Base-by-base conservation (phyloP, 2,888 invertebrate genomes). In the Rotaria macrura region DNA sequence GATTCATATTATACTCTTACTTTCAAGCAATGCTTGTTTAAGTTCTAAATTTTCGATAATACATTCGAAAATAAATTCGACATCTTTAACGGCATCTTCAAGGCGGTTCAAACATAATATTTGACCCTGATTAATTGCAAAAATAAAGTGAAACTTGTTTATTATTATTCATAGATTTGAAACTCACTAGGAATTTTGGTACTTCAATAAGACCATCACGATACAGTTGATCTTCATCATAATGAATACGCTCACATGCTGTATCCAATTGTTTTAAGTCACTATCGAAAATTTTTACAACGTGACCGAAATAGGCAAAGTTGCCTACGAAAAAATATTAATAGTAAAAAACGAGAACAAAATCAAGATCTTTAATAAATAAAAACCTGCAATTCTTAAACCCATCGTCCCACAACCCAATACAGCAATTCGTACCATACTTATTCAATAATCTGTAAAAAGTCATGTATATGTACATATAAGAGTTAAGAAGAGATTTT, bases 361-460 rank as follows among this genome's bases (percentile, higher is more conserved):
- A 84, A 65, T n/a, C n/a, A 40, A 57, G 74, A 55, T 29, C n/a
- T n/a, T n/a, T 38, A 29, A 34, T 55, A 85, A 83, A 17, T 17
- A 14, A 17, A 85, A 88, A 90, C 91, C 91, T 88, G 91, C 91
- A 87, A 91, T 91, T 88, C 91, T 91, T 20, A 90, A 88, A 17
- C 92, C 92, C 87, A 92, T 88, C 20, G 89, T 87, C n/a, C 92
- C 92, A 87, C 90, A 90, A 55, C 92, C 92, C 79, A 92, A 88
- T 6, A 92, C 89, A 54, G 91, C 90, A 23, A 91, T 89, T 87
- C 90, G 90, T 9, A 91, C 90, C 90, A 91, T 90, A 34, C 34
- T 34, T 20, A 65, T 20, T 57, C 40, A 52, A 52, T 79, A 34
- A 89, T 88, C 12, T 89, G 89, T 12, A 88, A 89, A 79, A 79